Evolutionary conservation across 2,888 invertebrate genomes (phyloP).

Genomic region (Bhutanitis thaidina): DNA sequence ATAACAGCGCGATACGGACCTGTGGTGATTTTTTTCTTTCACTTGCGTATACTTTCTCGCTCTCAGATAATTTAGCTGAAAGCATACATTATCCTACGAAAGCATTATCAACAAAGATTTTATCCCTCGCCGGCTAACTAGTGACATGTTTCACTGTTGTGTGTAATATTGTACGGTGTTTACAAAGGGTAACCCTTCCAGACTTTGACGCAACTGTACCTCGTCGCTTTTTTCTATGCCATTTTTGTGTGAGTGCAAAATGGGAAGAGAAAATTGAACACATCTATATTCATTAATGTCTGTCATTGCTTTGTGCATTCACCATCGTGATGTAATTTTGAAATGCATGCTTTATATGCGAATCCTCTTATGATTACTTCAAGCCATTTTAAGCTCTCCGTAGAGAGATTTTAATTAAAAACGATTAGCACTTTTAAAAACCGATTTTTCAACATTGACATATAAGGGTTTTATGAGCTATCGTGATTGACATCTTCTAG

Average conservation of each 20-base stretch:
- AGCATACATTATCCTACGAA: conserved; percentile 13
- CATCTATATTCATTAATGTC: neutral
- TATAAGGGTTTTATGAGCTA: too few relatives aligned
- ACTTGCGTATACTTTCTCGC: neutral
- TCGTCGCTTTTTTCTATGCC: neutral
- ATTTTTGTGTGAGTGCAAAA: neutral
- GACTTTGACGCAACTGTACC: neutral
- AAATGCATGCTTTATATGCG: too few relatives aligned
- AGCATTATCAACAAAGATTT: conserved; percentile 16
- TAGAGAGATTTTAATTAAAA: too few relatives aligned
- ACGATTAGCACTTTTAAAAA: too few relatives aligned
- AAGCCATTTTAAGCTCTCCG: too few relatives aligned
- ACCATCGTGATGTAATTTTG: too few relatives aligned
- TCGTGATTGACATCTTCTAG: too few relatives aligned
- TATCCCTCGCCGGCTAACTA: conserved; percentile 12
- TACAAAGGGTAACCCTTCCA: conserved; percentile 4
- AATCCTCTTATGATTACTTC: too few relatives aligned
- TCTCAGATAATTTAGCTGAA: conserved; percentile 19
- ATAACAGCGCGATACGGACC: neutral
- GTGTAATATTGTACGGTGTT: neutral
- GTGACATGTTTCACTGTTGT: conserved; percentile 4
- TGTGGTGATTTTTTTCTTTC: conserved; percentile 8
- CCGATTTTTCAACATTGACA: too few relatives aligned
- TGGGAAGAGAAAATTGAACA: neutral
- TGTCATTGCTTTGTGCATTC: neutral